Percentiles rank a stretch among this genome's conserved stretches.
phyloP scores from a whole-genome alignment of 2,113 vertebrate genomes.

The Alligator mississippiensis region DNA sequence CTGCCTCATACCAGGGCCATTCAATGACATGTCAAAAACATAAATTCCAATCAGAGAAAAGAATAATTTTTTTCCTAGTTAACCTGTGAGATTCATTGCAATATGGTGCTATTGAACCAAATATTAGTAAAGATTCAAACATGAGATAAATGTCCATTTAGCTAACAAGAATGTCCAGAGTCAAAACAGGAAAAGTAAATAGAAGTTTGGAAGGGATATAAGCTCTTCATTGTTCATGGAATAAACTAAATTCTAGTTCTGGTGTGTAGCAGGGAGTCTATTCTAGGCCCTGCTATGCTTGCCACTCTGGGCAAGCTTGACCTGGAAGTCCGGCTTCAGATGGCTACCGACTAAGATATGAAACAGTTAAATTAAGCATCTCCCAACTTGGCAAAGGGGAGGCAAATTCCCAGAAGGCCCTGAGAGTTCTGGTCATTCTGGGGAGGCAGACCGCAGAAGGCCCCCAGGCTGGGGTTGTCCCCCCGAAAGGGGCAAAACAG shows the following conservation, averaged over 20 bases:
- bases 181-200: background rate
- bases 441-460: no score
- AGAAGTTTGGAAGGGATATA: background rate
- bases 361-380: no score
- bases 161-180: background rate
- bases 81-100: background rate
- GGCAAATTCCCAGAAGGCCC: no score
- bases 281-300: no score
- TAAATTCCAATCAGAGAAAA: background rate
- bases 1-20: background rate
- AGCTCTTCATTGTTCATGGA: background rate
- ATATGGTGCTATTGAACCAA: background rate
- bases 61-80: background rate
- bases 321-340: no score
- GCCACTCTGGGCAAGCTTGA: no score
- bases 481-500: no score
- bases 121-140: background rate
- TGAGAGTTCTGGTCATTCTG: no score
- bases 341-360: no score
- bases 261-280: background rate
- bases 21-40: background rate
- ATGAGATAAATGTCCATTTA: background rate
- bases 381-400: no score
- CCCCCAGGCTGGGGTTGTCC: no score
- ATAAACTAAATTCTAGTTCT: background rate